Evolutionary conservation across 2,888 invertebrate species (phyloP).

Genomic region (Nudaria mundana): DNA sequence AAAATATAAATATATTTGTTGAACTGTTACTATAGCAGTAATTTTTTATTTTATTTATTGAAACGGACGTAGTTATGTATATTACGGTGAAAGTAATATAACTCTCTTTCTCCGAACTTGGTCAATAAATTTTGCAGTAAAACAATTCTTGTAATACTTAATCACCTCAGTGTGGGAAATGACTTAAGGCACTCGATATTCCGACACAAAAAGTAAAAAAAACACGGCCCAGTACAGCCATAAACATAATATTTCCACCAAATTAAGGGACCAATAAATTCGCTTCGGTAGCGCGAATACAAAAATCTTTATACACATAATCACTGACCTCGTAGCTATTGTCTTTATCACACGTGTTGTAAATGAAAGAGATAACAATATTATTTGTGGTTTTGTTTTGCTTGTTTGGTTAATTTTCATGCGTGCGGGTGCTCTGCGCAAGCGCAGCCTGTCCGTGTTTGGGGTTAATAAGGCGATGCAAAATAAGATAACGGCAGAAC

Average conservation of each 20-base stretch:
- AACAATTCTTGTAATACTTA: constrained; percentile 18
- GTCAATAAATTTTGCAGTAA: constrained; percentile 5
- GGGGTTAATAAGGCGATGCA: constrained; percentile 56
- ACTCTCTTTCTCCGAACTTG: not conserved
- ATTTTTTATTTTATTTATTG: too few species aligned
- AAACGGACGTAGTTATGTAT: too few species aligned
- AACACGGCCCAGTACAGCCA: not conserved
- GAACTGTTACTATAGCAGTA: too few species aligned
- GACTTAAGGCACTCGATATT: constrained; percentile 19
- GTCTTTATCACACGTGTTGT: constrained; percentile 22
- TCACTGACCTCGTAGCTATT: constrained; percentile 19
- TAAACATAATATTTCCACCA: constrained; percentile 12
- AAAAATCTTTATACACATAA: constrained; percentile 35
- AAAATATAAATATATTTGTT: too few species aligned
- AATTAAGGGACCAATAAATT: constrained; percentile 31
- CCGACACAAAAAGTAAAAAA: constrained; percentile 1
- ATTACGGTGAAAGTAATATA: not conserved
- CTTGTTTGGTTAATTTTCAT: constrained; percentile 46
- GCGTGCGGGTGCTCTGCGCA: constrained; percentile 41
- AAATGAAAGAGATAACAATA: constrained; percentile 31
- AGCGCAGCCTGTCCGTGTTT: constrained; percentile 41
- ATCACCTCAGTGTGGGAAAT: constrained; percentile 23
- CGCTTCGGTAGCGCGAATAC: constrained; percentile 35
- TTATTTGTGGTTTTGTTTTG: constrained; percentile 25
- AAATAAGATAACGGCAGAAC: constrained; percentile 47